Base-by-base conservation (phyloP, 1,140 invertebrate species). In the Bombyx mori region DNA sequence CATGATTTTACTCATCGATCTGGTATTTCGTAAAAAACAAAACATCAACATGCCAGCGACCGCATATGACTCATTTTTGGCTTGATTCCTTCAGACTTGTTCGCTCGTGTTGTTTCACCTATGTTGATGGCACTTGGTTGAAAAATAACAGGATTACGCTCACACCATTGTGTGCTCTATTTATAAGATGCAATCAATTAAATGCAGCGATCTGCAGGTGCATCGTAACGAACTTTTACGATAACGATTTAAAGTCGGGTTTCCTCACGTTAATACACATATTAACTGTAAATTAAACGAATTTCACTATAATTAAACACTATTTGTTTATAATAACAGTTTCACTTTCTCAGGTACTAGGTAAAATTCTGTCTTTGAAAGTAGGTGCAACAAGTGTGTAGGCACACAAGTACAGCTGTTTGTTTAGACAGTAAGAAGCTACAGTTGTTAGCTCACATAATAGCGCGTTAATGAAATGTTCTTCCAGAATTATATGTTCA, bases 41-140 rank as follows among this genome's bases (percentile, higher is more conserved):
- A 86, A 86, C 80, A 79, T 67, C 66, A 58, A 62, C 66, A 71
- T 71, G 65, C 62, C 72, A 75, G 65, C 74, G 68, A 76, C 65
- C 71, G 77, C 68, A 65, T 73, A 81, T 86, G 83, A 85, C 63
- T 85, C 83, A 87, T 83, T 86, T 85, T 83, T 61, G 69, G 71
- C 58, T 60, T 71, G 70, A 74, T 67, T 82, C 68, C 56, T 63
- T 64, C 52, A 56, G 63, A 69, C 59, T 71, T 68, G 66, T 70
- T 59, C 61, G 59, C 60, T 75, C 66, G 59, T 64, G 63, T 71
- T 65, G 57, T 71, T 68, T 70, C 68, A 69, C 68, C 63, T 73
- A 68, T 54, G 56, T 56, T 58, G 60, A 52, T 47, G 61, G 46
- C 68, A 70, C 63, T 62, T 74, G 69, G 77, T 75, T 73, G 67